Percentiles rank a stretch among this genome's conserved stretches.
These are phyloP conservation scores for Pachycephala philippinensis DNA, from an alignment of 2,113 vertebrate species.

Conservation along the genomic window DNA sequence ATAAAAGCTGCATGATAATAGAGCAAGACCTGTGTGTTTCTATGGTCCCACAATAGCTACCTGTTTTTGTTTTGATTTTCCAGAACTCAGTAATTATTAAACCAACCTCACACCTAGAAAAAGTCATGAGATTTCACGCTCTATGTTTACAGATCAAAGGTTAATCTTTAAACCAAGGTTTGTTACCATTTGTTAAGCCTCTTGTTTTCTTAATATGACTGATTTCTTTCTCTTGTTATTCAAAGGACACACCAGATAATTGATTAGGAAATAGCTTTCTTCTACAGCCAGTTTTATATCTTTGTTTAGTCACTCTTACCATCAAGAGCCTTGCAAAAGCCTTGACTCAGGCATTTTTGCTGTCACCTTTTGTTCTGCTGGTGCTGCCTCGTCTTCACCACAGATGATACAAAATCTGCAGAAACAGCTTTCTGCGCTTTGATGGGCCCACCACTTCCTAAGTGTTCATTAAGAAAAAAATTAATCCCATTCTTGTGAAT, in stretches of 20 bases:
- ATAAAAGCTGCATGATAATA: background rate
- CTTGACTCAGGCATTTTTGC: background rate
- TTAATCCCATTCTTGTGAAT: background rate
- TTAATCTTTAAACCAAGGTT: background rate
- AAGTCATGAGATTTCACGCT: background rate
- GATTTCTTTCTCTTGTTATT: background rate
- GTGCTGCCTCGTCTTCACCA: background rate
- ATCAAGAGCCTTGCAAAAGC: background rate
- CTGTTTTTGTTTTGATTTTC: background rate
- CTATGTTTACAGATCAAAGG: background rate
- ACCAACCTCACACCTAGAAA: background rate
- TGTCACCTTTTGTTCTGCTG: background rate
- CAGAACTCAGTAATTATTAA: background rate
- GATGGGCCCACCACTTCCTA: background rate
- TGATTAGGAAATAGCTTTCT: background rate
- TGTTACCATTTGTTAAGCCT: background rate
- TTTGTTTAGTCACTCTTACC: background rate
- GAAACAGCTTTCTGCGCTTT: background rate
- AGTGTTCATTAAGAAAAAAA: background rate
- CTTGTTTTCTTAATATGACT: background rate
- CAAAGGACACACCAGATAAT: background rate
- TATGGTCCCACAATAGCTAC: background rate
- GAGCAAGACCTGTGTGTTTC: background rate
- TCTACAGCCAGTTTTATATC: background rate
- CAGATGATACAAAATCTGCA: background rate